phyloP scores from a whole-genome alignment of 64 coral and sea anemone species.

The Actinia tenebrosa region DNA sequence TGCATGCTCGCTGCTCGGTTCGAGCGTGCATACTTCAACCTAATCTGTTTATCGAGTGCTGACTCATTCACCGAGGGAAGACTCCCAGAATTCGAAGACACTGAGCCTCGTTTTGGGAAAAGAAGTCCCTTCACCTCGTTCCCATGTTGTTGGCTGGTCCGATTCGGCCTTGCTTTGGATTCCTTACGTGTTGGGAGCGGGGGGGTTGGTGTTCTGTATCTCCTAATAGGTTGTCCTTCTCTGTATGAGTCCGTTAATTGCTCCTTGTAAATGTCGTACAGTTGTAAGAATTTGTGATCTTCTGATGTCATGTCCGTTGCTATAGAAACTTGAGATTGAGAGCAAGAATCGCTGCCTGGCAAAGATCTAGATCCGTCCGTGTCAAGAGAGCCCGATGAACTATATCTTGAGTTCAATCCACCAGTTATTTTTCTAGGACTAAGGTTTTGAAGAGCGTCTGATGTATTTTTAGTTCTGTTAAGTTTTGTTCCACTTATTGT shows the following conservation, averaged over 20 bases:
- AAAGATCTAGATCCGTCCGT: background rate
- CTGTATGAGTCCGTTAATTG: conserved; percentile 61
- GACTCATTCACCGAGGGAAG: conserved; percentile 40
- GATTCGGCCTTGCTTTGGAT: conserved; percentile 16
- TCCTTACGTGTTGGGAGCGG: conserved; percentile 18
- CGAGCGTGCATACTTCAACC: conserved; percentile 41
- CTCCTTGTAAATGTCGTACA: conserved; percentile 51
- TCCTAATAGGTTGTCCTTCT: conserved; percentile 34
- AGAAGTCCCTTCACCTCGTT: background rate
- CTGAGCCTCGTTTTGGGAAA: conserved; percentile 15
- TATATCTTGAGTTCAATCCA: background rate
- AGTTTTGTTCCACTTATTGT: background rate
- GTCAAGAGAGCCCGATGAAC: background rate
- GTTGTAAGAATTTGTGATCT: conserved; percentile 12
- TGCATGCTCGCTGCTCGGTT: conserved; percentile 71
- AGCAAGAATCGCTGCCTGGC: background rate
- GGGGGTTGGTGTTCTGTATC: conserved; percentile 32
- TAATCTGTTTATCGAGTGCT: conserved; percentile 50
- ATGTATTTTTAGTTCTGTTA: background rate
- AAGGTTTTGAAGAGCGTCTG: background rate
- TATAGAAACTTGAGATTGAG: background rate
- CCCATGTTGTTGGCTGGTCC: conserved; percentile 2
- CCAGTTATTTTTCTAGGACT: background rate
- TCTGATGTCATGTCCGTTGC: background rate
- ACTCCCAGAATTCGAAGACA: conserved; percentile 20